Percentiles rank a stretch among this genome's conserved stretches.
These are phyloP conservation scores for Oscheius sp. DNA, from an alignment of 2,888 invertebrate species.

Conservation along the genomic window DNA sequence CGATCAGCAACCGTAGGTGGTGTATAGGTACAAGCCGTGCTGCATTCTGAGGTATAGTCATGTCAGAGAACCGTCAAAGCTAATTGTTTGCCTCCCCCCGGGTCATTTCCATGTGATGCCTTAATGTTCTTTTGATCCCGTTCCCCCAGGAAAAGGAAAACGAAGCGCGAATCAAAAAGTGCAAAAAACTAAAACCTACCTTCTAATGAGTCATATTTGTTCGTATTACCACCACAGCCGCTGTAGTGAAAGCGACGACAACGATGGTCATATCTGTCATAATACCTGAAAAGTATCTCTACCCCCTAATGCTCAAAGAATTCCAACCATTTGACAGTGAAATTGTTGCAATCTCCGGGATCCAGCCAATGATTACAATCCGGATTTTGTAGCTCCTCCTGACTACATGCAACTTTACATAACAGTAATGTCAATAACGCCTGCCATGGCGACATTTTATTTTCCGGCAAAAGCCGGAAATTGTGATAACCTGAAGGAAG, in stretches of 20 bases:
- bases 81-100: not conserved
- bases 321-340: constrained; percentile 54
- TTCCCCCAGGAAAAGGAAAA: too few species aligned
- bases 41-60: constrained; percentile 46
- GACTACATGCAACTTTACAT: constrained; percentile 12
- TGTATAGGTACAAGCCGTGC: constrained; percentile 46
- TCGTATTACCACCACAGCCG: constrained; percentile 60
- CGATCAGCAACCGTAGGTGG: constrained; percentile 46
- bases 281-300: constrained; percentile 37
- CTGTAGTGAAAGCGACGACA: constrained; percentile 60
- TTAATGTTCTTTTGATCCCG: too few species aligned
- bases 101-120: not conserved
- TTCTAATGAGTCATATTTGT: constrained; percentile 54
- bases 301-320: too few species aligned
- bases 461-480: constrained; percentile 18
- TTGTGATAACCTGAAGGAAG: not conserved
- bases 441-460: not conserved
- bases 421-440: not conserved
- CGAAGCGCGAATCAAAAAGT: not conserved
- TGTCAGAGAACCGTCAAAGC: not conserved
- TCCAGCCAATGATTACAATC: constrained; percentile 58
- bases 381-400: constrained; percentile 51
- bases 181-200: constrained; percentile 36
- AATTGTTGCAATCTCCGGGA: constrained; percentile 58
- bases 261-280: constrained; percentile 58